A percentile compares a stretch with the other conserved stretches of the same genome.
phyloP scores from a whole-genome alignment of 1,140 invertebrate species.

The Pachyrhynchus sulphureomaculatus region DNA sequence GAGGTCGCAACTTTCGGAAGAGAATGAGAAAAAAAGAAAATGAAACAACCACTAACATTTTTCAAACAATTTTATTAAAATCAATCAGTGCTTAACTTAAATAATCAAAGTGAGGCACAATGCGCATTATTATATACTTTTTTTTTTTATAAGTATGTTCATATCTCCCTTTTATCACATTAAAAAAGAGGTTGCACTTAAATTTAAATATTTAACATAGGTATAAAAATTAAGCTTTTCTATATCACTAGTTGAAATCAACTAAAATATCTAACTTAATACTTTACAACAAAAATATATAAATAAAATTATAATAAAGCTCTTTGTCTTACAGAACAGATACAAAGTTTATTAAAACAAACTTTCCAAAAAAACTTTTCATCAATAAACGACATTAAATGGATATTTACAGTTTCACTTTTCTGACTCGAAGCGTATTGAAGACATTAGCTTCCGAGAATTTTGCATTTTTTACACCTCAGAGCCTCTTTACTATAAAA shows the following conservation, averaged over 20 bases:
- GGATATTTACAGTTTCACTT: too few relatives aligned
- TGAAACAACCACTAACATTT: conserved; percentile 18
- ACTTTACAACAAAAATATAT: too few relatives aligned
- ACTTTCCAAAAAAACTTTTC: too few relatives aligned
- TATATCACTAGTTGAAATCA: neutral
- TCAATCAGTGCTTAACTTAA: conserved; percentile 48
- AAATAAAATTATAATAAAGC: neutral
- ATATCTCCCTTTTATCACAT: conserved; percentile 37
- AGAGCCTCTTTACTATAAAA: too few relatives aligned
- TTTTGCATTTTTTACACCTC: too few relatives aligned
- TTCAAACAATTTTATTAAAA: conserved; percentile 48
- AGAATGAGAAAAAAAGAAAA: too few relatives aligned
- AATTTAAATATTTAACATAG: conserved; percentile 10
- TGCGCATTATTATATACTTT: conserved; percentile 35
- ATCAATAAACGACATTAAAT: too few relatives aligned
- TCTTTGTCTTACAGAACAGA: conserved; percentile 1
- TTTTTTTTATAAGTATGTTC: conserved; percentile 7
- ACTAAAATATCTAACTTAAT: neutral
- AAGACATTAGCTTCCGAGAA: too few relatives aligned
- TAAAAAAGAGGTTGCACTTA: conserved; percentile 9
- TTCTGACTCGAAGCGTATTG: too few relatives aligned
- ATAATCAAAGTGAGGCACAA: conserved; percentile 50
- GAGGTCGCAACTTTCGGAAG: too few relatives aligned
- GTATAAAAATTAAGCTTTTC: conserved; percentile 11
- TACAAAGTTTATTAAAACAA: too few relatives aligned